These are phyloP conservation scores for Bucco capensis DNA, from an alignment of 2,113 vertebrate species.

Conservation along the genomic window DNA sequence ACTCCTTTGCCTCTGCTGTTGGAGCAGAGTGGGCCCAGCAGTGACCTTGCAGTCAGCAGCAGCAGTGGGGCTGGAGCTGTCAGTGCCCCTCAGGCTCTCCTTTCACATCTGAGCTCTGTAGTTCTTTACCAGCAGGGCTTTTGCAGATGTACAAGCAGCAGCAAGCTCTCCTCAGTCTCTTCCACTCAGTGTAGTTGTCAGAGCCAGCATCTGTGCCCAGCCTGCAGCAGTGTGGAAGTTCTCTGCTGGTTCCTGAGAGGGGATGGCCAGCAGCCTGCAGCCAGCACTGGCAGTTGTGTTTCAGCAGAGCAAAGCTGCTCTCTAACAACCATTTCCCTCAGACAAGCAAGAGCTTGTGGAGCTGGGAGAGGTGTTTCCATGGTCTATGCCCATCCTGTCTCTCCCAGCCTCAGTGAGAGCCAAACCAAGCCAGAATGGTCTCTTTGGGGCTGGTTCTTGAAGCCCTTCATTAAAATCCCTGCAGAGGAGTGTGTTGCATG, in stretches of 20 bases:
- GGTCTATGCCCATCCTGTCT: neutral
- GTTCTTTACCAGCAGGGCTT: neutral
- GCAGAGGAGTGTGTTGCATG: neutral
- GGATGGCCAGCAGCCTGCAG: neutral
- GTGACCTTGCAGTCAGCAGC: accelerated
- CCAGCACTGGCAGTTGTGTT: accelerated
- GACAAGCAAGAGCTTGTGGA: neutral
- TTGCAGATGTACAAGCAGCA: neutral
- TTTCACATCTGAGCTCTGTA: neutral
- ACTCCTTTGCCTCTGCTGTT: accelerated
- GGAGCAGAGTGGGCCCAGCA: neutral
- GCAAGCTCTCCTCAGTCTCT: neutral
- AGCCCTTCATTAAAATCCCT: neutral
- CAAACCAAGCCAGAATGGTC: neutral
- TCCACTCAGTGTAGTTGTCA: accelerated
- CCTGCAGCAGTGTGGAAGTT: accelerated
- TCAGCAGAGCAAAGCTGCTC: neutral
- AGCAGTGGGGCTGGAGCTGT: neutral
- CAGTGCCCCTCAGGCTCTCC: accelerated
- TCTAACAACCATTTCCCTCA: neutral
- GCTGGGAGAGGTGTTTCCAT: neutral
- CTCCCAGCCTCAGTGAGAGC: neutral
- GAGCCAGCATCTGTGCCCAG: neutral
- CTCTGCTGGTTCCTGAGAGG: neutral
- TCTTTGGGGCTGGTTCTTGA: neutral